Percentiles rank a stretch among this genome's conserved stretches.
phyloP scores from a whole-genome alignment of 2,797 vertebrate genomes.

The Pelochelys cantorii region DNA sequence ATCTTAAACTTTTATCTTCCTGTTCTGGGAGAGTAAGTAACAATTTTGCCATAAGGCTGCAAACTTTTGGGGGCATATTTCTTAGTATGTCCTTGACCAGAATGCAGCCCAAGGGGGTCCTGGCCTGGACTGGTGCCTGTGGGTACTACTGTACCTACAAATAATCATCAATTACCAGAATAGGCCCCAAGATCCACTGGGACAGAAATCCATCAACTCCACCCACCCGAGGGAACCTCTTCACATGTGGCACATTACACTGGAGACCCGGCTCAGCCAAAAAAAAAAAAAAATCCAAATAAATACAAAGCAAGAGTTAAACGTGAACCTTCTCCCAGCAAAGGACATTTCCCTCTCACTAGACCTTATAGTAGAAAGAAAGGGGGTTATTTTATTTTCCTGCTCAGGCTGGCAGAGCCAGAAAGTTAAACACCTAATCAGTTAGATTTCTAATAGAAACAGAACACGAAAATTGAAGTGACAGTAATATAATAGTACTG shows the following conservation, averaged over 20 bases:
- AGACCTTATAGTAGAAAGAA: background rate
- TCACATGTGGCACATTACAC: background rate
- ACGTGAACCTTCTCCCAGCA: background rate
- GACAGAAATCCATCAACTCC: background rate
- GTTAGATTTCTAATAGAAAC: constrained; percentile 54
- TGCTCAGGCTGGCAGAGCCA: background rate
- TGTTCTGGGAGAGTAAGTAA: background rate
- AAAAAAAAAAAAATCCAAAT: background rate
- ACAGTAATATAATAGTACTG: constrained; percentile 28
- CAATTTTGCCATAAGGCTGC: background rate
- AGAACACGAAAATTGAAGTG: constrained; percentile 36
- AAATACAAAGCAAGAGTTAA: background rate
- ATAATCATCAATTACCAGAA: background rate
- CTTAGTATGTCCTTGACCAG: background rate
- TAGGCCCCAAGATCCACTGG: background rate
- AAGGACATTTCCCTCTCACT: background rate
- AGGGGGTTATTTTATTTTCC: background rate
- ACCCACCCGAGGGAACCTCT: background rate
- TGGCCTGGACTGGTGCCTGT: background rate
- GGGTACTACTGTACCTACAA: background rate
- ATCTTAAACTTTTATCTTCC: background rate
- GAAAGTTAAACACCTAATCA: constrained; percentile 52
- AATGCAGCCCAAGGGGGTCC: background rate
- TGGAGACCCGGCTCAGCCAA: background rate
- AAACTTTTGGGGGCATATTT: background rate